Conservation (phyloP, 2,888 invertebrate species). For the Caenorhabditis sp. region DNA sequence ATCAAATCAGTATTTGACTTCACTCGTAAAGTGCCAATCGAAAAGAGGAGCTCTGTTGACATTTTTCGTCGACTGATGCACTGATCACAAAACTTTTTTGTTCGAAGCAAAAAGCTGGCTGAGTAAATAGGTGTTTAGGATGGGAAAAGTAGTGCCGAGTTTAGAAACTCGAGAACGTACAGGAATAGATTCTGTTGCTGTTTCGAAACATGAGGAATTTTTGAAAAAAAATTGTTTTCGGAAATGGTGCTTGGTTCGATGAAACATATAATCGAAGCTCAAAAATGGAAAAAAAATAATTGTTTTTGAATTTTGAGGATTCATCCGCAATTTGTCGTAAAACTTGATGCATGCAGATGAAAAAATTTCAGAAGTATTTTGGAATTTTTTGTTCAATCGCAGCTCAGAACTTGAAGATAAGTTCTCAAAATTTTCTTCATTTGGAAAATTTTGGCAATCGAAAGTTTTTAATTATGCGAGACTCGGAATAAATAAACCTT, state of each 20-base stretch:
- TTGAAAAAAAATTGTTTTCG: neutral
- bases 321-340: constrained; percentile 14
- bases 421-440: neutral
- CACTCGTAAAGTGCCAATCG: constrained; percentile 49
- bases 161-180: constrained; percentile 36
- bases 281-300: neutral
- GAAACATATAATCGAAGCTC: too few species aligned
- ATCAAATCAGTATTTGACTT: constrained; percentile 45
- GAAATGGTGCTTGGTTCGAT: neutral
- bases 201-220: neutral
- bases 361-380: neutral
- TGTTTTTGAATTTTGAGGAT: neutral
- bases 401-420: neutral
- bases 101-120: constrained; percentile 19
- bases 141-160: neutral
- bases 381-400: neutral
- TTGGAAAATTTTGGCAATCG: too few species aligned
- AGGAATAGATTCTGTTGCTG: constrained; percentile 2
- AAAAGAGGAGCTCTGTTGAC: constrained; percentile 36
- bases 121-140: constrained; percentile 11
- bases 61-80: constrained; percentile 21
- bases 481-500: too few species aligned
- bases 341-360: neutral
- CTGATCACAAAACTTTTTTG: constrained; percentile 50
- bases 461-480: too few species aligned